phyloP scores from a whole-genome alignment of 2,113 vertebrate genomes.

The Abramis brama region DNA sequence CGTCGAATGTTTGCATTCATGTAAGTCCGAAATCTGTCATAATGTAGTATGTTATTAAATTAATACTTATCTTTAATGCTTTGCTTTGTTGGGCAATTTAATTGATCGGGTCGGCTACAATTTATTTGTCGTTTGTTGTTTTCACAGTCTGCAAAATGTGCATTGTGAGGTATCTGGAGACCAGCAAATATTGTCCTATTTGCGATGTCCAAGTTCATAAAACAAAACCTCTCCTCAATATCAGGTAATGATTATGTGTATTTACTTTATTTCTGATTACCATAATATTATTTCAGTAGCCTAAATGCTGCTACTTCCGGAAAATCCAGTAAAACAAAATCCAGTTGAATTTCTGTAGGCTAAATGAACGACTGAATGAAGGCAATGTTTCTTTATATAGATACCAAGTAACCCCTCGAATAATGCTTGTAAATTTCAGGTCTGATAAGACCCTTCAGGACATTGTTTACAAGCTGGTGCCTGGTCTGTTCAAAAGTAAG shows the following conservation, averaged over 20 bases:
- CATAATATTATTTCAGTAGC: not conserved
- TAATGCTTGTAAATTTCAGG: conserved; percentile 71
- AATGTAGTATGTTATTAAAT: not conserved
- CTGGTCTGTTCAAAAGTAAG: conserved; percentile 99
- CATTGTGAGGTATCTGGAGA: conserved; percentile 98
- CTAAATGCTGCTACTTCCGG: not conserved
- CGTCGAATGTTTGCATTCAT: conserved; percentile 98
- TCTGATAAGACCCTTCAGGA: conserved; percentile 99
- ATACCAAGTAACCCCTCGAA: not conserved
- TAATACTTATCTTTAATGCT: not conserved
- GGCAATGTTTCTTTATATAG: not conserved
- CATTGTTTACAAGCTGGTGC: conserved; percentile 98
- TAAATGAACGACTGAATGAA: not conserved
- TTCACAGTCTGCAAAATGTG: conserved; percentile 96
- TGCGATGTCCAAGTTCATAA: conserved; percentile 99
- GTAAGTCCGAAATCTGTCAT: conserved; percentile 74
- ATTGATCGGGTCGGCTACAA: not conserved
- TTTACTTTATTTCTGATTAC: not conserved
- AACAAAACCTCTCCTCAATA: conserved; percentile 97
- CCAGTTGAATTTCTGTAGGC: not conserved
- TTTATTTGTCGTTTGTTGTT: not conserved
- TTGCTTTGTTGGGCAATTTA: not conserved
- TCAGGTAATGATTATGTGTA: conserved; percentile 79
- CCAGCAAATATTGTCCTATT: conserved; percentile 99
- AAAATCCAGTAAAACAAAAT: not conserved